phyloP scores from a whole-genome alignment of 1,140 invertebrate genomes.

The Apis laboriosa region DNA sequence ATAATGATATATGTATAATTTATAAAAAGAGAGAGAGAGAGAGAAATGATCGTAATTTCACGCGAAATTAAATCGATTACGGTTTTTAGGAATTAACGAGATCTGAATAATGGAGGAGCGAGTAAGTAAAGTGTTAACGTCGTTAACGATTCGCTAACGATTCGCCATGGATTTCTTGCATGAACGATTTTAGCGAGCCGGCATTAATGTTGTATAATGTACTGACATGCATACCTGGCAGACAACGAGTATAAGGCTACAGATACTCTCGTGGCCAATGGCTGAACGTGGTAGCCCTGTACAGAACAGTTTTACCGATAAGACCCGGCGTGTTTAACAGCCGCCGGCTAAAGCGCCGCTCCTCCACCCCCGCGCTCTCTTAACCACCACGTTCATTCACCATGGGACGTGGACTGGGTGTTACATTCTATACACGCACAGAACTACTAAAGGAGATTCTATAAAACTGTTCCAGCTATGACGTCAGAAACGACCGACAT shows the following conservation, averaged over 20 bases:
- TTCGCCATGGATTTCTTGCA: slow-evolving; percentile 10
- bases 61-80: too few relatives aligned
- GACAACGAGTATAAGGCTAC: slow-evolving; percentile 66
- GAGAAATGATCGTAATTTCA: too few relatives aligned
- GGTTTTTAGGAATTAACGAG: too few relatives aligned
- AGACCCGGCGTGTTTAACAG: slow-evolving; percentile 76
- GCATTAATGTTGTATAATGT: slow-evolving; percentile 65
- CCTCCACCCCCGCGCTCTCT: slow-evolving; percentile 46
- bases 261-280: slow-evolving; percentile 70
- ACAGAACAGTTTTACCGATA: slow-evolving; percentile 78
- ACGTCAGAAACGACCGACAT: slow-evolving; percentile 1
- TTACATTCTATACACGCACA: slow-evolving; percentile 61
- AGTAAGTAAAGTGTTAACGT: not conserved
- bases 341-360: slow-evolving; percentile 74
- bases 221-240: slow-evolving; percentile 64
- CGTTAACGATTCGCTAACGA: not conserved
- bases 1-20: too few relatives aligned
- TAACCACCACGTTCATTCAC: slow-evolving; percentile 61
- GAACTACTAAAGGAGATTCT: slow-evolving; percentile 55
- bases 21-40: too few relatives aligned
- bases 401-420: slow-evolving; percentile 60
- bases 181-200: slow-evolving; percentile 59
- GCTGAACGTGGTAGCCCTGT: slow-evolving; percentile 71
- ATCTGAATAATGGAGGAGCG: not conserved
- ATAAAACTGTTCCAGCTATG: slow-evolving; percentile 43